Base-by-base conservation (phyloP, 2,888 invertebrate species). In the Gasteruption jaculator region DNA sequence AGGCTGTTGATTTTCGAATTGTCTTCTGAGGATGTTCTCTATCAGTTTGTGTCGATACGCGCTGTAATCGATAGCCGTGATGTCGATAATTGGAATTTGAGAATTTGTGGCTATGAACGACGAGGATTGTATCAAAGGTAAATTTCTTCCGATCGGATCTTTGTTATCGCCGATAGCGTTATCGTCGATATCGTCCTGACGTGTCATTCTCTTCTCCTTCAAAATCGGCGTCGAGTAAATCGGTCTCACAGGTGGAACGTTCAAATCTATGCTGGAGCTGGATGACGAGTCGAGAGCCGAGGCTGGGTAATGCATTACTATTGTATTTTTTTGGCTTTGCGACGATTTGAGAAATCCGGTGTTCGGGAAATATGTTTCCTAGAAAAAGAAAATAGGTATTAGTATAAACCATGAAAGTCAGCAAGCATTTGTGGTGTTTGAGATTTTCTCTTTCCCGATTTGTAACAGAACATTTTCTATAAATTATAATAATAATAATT, bases 1-100 rank as follows among this genome's bases (percentile, higher is more conserved):
- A 1, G 68, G 61, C 25, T 63, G 65, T 11, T 46, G 49, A 20
- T 61, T 53, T 3, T 57, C 50, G 47, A 63, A 68, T 5, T 53
- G 58, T 24, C 55, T 60, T 16, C 46, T 58, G 4, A 69, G 36
- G 1, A 53, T 58, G 0, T 46, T 42, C 16, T 67, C 61, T 4
- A 69, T 51, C 18, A 69, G 43, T 38, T 58, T 60, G 41, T 61
- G 54, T 4, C 66, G 53, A 25, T 62, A 61, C 0, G 57, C 46
- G 3, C 52, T 51, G 33, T 65, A 66, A 30, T 67, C 57, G 15
- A 54, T 57, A 2, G 34, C 39, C 4, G 58, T 57, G 38, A 59
- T 58, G 16, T 63, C 62, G 30, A 60, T 41, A 20, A 62, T 46
- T 3, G 63, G 55, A 1, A 51, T 26, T 3, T 42, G 46, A 1